phyloP scores from a whole-genome alignment of 1,140 invertebrate genomes.

The Theocolax elegans region DNA sequence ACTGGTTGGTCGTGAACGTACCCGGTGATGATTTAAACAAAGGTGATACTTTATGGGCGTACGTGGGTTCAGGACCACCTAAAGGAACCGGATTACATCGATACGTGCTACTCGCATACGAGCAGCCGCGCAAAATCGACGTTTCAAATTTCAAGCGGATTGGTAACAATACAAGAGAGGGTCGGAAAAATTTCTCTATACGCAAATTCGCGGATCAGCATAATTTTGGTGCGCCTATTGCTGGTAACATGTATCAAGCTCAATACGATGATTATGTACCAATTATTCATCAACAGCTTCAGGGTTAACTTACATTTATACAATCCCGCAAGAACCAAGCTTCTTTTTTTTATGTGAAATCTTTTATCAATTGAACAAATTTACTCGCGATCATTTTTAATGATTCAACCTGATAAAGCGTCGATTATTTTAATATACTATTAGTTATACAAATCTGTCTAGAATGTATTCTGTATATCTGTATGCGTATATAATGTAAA shows the following conservation, averaged over 20 bases:
- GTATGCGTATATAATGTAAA: too few species aligned
- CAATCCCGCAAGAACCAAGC: too few species aligned
- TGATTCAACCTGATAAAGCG: too few species aligned
- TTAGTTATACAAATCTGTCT: too few species aligned
- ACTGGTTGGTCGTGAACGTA: conserved; percentile 93
- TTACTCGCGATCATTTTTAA: too few species aligned
- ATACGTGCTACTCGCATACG: conserved; percentile 88
- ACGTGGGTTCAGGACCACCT: conserved; percentile 88
- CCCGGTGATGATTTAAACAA: conserved; percentile 77
- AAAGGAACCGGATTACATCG: conserved; percentile 86
- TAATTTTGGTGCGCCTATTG: conserved; percentile 73
- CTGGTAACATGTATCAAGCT: conserved; percentile 80
- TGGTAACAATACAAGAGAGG: conserved; percentile 73
- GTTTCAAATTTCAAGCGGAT: conserved; percentile 75
- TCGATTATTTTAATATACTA: too few species aligned
- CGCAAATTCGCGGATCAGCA: conserved; percentile 76
- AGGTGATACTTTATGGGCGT: conserved; percentile 81
- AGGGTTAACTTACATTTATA: too few species aligned
- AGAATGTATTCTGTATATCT: too few species aligned
- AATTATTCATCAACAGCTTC: conserved; percentile 50
- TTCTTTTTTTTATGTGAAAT: too few species aligned
- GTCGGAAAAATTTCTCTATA: conserved; percentile 63
- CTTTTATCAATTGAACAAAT: too few species aligned
- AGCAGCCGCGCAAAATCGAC: conserved; percentile 76
- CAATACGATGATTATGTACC: conserved; percentile 79